Conservation (phyloP, 92 coral and sea anemone species). For the Zoanthus solanderi region DNA sequence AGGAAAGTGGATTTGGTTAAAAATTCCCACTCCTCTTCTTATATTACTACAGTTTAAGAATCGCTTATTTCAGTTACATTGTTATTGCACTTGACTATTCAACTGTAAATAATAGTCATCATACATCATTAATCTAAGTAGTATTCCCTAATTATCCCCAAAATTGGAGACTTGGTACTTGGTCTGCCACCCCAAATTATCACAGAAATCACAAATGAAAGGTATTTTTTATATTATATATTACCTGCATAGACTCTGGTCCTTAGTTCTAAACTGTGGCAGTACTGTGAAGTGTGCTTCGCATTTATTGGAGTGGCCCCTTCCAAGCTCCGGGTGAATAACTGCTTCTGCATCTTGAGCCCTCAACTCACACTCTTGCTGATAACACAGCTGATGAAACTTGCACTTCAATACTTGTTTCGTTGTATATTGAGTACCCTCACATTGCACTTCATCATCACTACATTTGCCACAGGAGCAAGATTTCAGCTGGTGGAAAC, state of each 20-base stretch:
- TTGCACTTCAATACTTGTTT: slow-evolving; percentile 13
- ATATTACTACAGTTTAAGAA: not conserved
- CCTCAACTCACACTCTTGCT: slow-evolving; percentile 6
- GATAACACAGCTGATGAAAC: not conserved
- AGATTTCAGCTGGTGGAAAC: slow-evolving; percentile 20
- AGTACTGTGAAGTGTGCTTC: slow-evolving; percentile 9
- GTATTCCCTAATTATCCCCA: not conserved
- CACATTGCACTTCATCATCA: slow-evolving; percentile 21
- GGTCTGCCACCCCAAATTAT: not conserved
- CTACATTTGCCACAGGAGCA: slow-evolving; percentile 3
- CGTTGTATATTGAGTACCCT: slow-evolving; percentile 15
- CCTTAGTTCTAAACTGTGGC: slow-evolving; percentile 3
- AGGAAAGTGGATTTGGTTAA: not conserved
- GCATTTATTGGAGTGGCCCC: slow-evolving; percentile 3
- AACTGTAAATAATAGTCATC: not conserved
- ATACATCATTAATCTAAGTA: not conserved
- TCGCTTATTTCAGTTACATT: not conserved
- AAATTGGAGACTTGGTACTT: not conserved
- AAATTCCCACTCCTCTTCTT: not conserved
- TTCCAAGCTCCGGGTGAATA: not conserved
- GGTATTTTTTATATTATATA: not conserved
- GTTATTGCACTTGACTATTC: not conserved
- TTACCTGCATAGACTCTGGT: not conserved
- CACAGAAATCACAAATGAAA: slow-evolving; percentile 3
- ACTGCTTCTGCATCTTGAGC: not conserved